phyloP scores from a whole-genome alignment of 1,140 invertebrate genomes.

The Leucophenga varia region DNA sequence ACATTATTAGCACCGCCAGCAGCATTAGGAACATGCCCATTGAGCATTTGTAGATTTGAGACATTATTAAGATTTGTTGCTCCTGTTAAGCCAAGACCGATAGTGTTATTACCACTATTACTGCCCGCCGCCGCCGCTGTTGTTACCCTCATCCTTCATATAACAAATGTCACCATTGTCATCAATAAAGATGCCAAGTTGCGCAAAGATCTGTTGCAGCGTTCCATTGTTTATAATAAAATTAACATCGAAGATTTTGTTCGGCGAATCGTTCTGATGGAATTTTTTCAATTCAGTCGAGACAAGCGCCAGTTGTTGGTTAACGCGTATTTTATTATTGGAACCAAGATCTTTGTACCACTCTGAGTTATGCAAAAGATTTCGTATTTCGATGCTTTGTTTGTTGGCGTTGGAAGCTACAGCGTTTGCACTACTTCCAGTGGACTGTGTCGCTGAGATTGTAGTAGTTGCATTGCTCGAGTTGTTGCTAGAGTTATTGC shows the following conservation, averaged over 20 bases:
- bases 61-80: no score
- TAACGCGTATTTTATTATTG: conserved; percentile 68
- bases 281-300: conserved; percentile 63
- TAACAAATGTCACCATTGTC: conserved; percentile 61
- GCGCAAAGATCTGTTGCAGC: conserved; percentile 61
- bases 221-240: conserved; percentile 59
- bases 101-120: conserved; percentile 57
- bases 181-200: conserved; percentile 59
- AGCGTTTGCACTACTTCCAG: not conserved
- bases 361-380: conserved; percentile 63
- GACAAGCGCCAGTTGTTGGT: conserved; percentile 65
- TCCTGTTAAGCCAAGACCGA: conserved; percentile 54
- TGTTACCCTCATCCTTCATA: conserved; percentile 44
- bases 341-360: conserved; percentile 69
- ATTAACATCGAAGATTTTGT: conserved; percentile 60
- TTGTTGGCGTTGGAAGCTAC: conserved; percentile 18
- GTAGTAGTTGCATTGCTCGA: not conserved
- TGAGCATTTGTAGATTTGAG: no score
- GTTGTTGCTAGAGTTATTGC: not conserved
- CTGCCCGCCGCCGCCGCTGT: conserved; percentile 45
- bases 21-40: no score
- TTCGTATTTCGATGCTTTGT: conserved; percentile 60
- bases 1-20: conserved; percentile 9
- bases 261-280: conserved; percentile 58
- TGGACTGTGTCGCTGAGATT: not conserved